Evolutionary conservation across 2,888 invertebrate species (phyloP).

Genomic region (Cheilosia scutellata): DNA sequence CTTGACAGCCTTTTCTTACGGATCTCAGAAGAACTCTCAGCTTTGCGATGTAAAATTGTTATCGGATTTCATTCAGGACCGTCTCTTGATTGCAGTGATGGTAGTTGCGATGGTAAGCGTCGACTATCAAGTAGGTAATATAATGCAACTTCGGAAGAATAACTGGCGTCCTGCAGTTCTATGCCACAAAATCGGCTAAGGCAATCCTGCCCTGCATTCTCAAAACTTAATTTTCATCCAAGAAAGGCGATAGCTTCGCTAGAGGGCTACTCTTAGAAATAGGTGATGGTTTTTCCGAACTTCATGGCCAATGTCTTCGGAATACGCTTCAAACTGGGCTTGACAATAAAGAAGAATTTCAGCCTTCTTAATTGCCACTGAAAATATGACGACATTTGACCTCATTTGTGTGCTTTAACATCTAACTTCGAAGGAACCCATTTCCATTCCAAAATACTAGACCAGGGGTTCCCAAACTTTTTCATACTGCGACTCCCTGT

Average conservation of each 20-base stretch:
- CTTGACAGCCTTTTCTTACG: constrained; percentile 42
- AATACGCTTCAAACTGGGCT: no score
- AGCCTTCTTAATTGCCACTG: no score
- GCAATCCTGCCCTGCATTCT: background rate
- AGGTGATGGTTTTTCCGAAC: no score
- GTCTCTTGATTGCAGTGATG: constrained; percentile 60
- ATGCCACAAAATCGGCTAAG: background rate
- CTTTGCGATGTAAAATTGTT: constrained; percentile 31
- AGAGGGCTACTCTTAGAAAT: no score
- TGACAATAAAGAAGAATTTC: no score
- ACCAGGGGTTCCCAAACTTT: no score
- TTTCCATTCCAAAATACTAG: constrained; percentile 7
- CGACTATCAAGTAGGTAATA: constrained; percentile 26
- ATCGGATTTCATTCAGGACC: constrained; percentile 45
- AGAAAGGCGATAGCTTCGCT: no score
- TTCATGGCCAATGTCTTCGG: no score
- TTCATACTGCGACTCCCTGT: no score
- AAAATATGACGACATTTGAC: no score
- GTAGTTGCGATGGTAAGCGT: constrained; percentile 55
- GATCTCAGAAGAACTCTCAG: constrained; percentile 38
- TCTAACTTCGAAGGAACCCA: constrained; percentile 37
- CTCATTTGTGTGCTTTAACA: no score
- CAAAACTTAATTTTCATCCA: background rate
- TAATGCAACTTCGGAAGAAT: constrained; percentile 30
- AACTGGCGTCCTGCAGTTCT: constrained; percentile 31